These are phyloP conservation scores for Rhagoletis zephyria DNA, from an alignment of 1,140 invertebrate species.

Conservation along the genomic window DNA sequence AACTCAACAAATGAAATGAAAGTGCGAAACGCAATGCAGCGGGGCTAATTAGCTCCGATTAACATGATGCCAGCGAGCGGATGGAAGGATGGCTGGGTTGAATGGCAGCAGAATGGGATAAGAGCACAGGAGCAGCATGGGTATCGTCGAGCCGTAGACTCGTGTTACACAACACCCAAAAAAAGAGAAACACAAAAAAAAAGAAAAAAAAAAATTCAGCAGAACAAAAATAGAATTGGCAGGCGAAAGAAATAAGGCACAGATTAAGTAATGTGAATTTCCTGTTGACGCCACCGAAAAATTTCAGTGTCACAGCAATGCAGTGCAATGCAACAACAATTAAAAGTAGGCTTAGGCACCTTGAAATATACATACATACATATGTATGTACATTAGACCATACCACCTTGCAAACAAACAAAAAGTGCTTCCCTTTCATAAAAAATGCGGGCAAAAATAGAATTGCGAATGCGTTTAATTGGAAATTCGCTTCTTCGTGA, in stretches of 20 bases:
- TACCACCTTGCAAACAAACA: too few species aligned
- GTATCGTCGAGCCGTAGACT: not conserved
- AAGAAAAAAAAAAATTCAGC: not conserved
- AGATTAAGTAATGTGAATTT: slow-evolving; percentile 44
- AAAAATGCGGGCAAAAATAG: too few species aligned
- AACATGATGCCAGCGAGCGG: slow-evolving; percentile 15
- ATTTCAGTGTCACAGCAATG: not conserved
- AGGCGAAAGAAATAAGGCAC: slow-evolving; percentile 2
- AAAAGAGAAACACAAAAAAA: not conserved
- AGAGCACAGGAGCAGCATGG: not conserved
- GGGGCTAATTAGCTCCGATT: slow-evolving; percentile 46
- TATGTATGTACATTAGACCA: too few species aligned
- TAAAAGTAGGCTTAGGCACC: not conserved
- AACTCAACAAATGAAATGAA: slow-evolving; percentile 47
- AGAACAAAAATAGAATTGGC: not conserved
- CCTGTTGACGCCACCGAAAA: slow-evolving; percentile 32
- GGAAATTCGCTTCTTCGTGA: too few species aligned
- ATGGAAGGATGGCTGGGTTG: not conserved
- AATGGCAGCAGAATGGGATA: slow-evolving; percentile 9
- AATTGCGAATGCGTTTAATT: too few species aligned
- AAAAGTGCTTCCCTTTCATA: too few species aligned
- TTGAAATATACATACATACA: too few species aligned
- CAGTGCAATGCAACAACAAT: not conserved
- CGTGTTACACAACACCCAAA: slow-evolving; percentile 36
- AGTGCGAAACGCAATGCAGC: slow-evolving; percentile 45